These are phyloP conservation scores for Choloepus hoffmanni DNA, from an alignment of 2,113 vertebrate species.

Conservation along the genomic window DNA sequence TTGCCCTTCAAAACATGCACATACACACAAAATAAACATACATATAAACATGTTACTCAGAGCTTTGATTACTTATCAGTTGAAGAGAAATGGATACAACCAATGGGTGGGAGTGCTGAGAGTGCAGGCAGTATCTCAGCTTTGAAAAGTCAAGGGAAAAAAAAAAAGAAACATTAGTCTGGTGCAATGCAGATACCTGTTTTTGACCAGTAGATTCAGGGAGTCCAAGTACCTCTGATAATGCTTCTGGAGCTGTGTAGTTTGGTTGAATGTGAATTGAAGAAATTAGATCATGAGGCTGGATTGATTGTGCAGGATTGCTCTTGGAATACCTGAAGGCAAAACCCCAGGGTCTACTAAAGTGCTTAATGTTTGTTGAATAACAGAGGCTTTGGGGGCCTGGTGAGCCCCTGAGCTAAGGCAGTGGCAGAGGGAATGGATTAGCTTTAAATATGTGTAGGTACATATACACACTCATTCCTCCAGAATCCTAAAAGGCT, in stretches of 20 bases:
- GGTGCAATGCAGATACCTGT: neutral
- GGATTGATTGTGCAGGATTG: neutral
- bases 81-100: neutral
- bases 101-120: neutral
- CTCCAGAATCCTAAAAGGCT: neutral
- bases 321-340: neutral
- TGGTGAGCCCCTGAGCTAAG: neutral
- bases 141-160: neutral
- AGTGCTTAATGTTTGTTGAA: slow-evolving; percentile 48
- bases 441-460: neutral
- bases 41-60: neutral
- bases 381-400: neutral
- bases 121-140: neutral
- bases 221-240: neutral
- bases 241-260: neutral
- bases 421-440: neutral
- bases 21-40: neutral
- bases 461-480: accelerated
- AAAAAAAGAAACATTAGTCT: neutral
- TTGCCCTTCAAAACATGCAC: neutral
- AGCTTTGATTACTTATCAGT: neutral
- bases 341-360: neutral
- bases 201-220: neutral
- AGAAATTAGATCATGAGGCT: neutral
- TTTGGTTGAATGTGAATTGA: neutral